A percentile compares a stretch with the other conserved stretches of the same genome.
phyloP scores from a whole-genome alignment of 1,140 invertebrate species.

The Rhopalosiphum maidis region DNA sequence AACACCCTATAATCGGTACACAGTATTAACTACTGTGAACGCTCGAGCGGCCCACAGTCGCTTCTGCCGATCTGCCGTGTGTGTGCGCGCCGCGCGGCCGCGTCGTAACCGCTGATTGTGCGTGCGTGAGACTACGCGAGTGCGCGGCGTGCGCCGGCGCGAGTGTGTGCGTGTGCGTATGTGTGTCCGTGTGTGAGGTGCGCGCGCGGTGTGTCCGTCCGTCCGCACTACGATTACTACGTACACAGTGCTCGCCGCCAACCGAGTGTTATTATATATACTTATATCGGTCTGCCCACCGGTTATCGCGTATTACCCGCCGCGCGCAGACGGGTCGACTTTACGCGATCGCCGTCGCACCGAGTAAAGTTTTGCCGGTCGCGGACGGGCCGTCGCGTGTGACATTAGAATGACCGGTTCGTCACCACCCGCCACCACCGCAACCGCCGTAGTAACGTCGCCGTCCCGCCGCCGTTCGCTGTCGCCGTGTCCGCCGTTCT shows the following conservation, averaged over 20 bases:
- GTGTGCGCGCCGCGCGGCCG: not conserved
- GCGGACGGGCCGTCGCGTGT: not conserved
- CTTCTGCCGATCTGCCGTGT: no score
- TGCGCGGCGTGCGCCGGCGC: not conserved
- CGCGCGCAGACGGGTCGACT: not conserved
- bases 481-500: not conserved
- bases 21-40: no score
- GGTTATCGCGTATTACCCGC: not conserved
- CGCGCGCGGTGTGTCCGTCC: no score
- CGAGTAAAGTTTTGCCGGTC: not conserved
- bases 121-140: not conserved
- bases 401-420: slow-evolving; percentile 56
- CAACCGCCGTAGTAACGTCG: not conserved
- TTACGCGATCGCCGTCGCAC: no score
- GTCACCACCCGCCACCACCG: not conserved
- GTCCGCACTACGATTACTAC: not conserved
- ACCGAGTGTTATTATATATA: not conserved
- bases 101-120: not conserved
- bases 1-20: no score
- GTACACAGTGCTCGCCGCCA: not conserved
- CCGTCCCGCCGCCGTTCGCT: not conserved
- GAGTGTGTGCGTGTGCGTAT: not conserved
- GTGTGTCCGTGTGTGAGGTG: not conserved
- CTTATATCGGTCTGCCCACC: slow-evolving; percentile 10
- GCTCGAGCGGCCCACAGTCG: no score